phyloP scores from a whole-genome alignment of 2,113 vertebrate genomes.

The Syrrhaptes paradoxus region DNA sequence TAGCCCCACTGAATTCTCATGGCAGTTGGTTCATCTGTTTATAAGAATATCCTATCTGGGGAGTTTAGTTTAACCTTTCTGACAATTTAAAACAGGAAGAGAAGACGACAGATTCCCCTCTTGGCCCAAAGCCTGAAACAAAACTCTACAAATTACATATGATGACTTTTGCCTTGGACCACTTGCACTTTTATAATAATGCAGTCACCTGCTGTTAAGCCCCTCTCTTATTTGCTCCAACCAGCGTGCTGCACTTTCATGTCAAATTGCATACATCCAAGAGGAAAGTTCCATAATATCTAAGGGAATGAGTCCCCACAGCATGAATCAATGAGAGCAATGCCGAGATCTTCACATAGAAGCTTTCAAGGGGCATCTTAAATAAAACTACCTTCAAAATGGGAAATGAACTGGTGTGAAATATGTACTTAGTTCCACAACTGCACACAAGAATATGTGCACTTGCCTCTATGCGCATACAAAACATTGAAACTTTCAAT shows the following conservation, averaged over 20 bases:
- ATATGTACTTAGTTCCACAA: neutral
- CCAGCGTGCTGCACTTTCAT: neutral
- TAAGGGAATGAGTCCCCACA: neutral
- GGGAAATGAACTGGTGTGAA: neutral
- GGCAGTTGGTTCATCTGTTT: neutral
- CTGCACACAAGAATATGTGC: neutral
- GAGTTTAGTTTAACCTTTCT: neutral
- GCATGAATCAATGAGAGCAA: neutral
- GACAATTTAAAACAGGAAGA: neutral
- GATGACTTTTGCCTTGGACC: neutral
- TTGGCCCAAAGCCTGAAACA: neutral
- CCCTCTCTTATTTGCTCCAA: neutral
- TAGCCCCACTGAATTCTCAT: neutral
- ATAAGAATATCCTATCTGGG: neutral
- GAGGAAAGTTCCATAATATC: neutral
- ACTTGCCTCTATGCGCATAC: fast-evolving
- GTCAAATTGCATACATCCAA: neutral
- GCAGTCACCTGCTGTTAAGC: neutral
- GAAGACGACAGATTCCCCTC: neutral
- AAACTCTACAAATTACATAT: neutral
- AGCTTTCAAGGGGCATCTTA: neutral
- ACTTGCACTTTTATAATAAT: neutral
- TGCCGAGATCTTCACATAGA: neutral
- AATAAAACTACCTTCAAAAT: neutral
- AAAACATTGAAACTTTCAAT: neutral